A percentile compares a stretch with the other conserved stretches of the same genome.
phyloP scores from a whole-genome alignment of 2,888 invertebrate species.

The Sturmia bella region DNA sequence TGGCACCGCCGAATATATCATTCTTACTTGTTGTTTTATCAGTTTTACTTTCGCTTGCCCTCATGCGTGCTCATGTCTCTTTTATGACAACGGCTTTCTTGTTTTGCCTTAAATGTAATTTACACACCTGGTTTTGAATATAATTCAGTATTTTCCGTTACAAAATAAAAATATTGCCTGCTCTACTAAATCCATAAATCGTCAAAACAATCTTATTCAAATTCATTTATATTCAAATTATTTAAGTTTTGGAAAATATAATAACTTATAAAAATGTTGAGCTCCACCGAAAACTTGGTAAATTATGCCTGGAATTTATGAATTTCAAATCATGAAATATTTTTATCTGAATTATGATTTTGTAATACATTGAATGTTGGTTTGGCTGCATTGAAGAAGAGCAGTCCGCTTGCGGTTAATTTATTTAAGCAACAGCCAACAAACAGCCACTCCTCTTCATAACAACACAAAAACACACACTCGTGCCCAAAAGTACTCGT shows the following conservation, averaged over 20 bases:
- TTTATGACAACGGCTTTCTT: too few relatives aligned
- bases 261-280: slow-evolving; percentile 10
- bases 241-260: too few relatives aligned
- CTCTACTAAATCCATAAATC: slow-evolving; percentile 2
- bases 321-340: slow-evolving; percentile 36
- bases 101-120: too few relatives aligned
- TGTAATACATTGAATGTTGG: slow-evolving; percentile 32
- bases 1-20: too few relatives aligned
- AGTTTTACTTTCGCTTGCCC: too few relatives aligned
- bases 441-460: slow-evolving; percentile 40
- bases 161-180: too few relatives aligned
- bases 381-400: neutral
- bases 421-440: slow-evolving; percentile 23
- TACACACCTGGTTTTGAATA: too few relatives aligned
- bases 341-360: slow-evolving; percentile 47
- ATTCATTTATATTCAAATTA: neutral
- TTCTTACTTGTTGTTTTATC: too few relatives aligned
- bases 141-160: too few relatives aligned
- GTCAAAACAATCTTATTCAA: slow-evolving; percentile 5
- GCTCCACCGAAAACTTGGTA: neutral
- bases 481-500: neutral
- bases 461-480: slow-evolving; percentile 16
- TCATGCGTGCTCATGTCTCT: too few relatives aligned
- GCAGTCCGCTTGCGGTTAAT: slow-evolving; percentile 32
- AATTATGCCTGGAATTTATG: slow-evolving; percentile 12